phyloP scores from a whole-genome alignment of 1,140 invertebrate species.

The Zaprionus davidi region DNA sequence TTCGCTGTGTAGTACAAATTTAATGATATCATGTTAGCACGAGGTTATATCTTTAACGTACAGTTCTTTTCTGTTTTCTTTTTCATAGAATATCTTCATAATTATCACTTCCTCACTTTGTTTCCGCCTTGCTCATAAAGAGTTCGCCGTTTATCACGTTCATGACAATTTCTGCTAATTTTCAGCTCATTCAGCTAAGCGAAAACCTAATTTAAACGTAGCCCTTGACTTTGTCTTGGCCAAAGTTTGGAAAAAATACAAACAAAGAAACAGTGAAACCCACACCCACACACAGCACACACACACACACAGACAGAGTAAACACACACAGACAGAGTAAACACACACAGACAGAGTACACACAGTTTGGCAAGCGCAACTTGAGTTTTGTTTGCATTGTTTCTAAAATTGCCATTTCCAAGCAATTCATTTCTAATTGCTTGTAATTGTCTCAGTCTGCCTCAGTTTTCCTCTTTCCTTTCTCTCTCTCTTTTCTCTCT shows the following conservation, averaged over 20 bases:
- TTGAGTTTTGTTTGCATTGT: conserved; percentile 54
- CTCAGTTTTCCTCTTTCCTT: conserved; percentile 12
- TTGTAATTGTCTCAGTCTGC: conserved; percentile 72
- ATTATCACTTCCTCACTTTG: not conserved
- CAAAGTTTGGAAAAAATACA: conserved; percentile 18
- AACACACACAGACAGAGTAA: not conserved
- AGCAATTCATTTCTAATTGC: conserved; percentile 82
- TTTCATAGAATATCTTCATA: not conserved
- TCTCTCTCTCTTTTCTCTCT: conserved; percentile 11
- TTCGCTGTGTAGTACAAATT: no score
- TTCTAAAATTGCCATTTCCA: conserved; percentile 57
- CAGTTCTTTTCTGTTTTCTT: not conserved
- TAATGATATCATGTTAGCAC: no score
- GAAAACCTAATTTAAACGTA: conserved; percentile 13
- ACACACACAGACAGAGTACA: not conserved
- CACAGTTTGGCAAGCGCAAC: conserved; percentile 28
- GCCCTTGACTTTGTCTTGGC: conserved; percentile 21
- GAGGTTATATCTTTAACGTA: not conserved
- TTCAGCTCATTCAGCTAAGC: conserved; percentile 3
- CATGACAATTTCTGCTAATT: conserved; percentile 9
- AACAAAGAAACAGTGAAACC: not conserved
- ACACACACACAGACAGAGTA: no score
- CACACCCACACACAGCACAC: not conserved
- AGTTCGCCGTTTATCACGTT: not conserved
- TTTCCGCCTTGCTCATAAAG: not conserved